A percentile compares a stretch with the other conserved stretches of the same genome.
phyloP scores from a whole-genome alignment of 2,113 vertebrate species.

The Brevimyrus niger region DNA sequence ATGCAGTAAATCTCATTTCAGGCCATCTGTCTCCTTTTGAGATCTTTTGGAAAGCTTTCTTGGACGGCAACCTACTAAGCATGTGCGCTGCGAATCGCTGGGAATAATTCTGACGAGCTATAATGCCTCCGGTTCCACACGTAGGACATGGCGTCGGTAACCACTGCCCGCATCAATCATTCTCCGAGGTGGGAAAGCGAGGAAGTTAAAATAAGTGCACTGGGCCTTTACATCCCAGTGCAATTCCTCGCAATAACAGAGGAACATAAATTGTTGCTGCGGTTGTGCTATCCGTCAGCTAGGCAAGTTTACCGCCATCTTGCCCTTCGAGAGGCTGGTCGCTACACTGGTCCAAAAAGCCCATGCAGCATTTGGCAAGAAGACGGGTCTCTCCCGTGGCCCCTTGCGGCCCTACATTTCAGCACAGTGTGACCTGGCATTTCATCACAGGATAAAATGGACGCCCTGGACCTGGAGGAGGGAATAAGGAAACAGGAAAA shows the following conservation, averaged over 20 bases:
- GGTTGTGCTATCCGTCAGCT: conserved; percentile 24
- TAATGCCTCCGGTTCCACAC: conserved; percentile 26
- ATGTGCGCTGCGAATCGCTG: conserved; percentile 31
- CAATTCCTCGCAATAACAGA: conserved; percentile 26
- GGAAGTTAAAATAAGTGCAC: conserved; percentile 23
- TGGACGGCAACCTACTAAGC: conserved; percentile 26
- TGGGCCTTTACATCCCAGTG: conserved; percentile 23
- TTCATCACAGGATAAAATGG: neutral
- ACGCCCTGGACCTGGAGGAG: neutral
- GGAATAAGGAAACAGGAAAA: neutral
- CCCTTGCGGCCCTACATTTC: neutral
- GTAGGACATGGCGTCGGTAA: conserved; percentile 21
- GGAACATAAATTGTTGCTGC: conserved; percentile 15
- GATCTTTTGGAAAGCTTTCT: conserved; percentile 21
- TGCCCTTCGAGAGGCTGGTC: neutral
- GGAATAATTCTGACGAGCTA: conserved; percentile 23
- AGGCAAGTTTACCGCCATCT: neutral
- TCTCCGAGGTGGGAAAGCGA: conserved; percentile 11
- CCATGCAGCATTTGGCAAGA: neutral
- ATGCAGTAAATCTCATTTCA: conserved; percentile 48
- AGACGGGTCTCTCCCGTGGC: neutral
- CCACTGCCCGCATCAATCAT: conserved; percentile 23
- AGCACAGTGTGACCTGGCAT: neutral
- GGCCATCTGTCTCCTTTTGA: conserved; percentile 49
- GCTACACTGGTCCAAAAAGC: too few species aligned